Conservation (phyloP, 2,113 vertebrate species). For the Colistium nudipinnis region DNA sequence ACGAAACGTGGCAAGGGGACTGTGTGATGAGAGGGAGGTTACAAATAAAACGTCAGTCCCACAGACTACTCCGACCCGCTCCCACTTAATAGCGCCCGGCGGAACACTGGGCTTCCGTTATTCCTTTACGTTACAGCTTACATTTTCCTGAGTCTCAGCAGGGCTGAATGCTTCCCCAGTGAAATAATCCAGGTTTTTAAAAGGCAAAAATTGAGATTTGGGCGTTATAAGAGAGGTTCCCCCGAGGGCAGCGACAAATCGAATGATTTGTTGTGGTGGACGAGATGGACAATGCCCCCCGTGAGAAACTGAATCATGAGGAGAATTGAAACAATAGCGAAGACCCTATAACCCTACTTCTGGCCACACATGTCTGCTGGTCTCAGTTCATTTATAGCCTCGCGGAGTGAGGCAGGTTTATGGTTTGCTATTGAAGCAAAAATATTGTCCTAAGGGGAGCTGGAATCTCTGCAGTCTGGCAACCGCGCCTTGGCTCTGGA, state of each 20-base stretch:
- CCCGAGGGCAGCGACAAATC: slow-evolving; percentile 57
- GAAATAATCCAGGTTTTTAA: slow-evolving; percentile 53
- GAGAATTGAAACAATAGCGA: slow-evolving; percentile 57
- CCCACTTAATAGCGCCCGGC: slow-evolving; percentile 12
- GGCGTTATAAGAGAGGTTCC: slow-evolving; percentile 65
- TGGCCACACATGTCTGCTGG: slow-evolving; percentile 51
- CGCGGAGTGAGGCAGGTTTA: slow-evolving; percentile 62
- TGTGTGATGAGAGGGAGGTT: slow-evolving; percentile 39
- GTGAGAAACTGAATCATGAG: slow-evolving; percentile 54
- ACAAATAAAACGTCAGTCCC: slow-evolving; percentile 34
- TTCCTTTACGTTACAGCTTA: slow-evolving; percentile 25
- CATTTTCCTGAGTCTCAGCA: slow-evolving; percentile 41
- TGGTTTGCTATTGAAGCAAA: slow-evolving; percentile 66
- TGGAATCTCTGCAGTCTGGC: slow-evolving; percentile 60
- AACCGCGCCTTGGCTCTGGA: slow-evolving; percentile 50
- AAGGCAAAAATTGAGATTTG: slow-evolving; percentile 65
- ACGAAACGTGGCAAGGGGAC: slow-evolving; percentile 42
- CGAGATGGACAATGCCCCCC: slow-evolving; percentile 40
- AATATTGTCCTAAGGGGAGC: slow-evolving; percentile 55
- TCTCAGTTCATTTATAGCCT: slow-evolving; percentile 47
- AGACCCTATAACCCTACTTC: slow-evolving; percentile 51
- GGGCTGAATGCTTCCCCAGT: slow-evolving; percentile 37
- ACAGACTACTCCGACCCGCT: slow-evolving; percentile 21
- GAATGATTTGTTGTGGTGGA: slow-evolving; percentile 61
- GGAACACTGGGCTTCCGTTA: slow-evolving; percentile 32